Conservation (phyloP, 2,797 vertebrate genomes). For the Manis crassicaudata region DNA sequence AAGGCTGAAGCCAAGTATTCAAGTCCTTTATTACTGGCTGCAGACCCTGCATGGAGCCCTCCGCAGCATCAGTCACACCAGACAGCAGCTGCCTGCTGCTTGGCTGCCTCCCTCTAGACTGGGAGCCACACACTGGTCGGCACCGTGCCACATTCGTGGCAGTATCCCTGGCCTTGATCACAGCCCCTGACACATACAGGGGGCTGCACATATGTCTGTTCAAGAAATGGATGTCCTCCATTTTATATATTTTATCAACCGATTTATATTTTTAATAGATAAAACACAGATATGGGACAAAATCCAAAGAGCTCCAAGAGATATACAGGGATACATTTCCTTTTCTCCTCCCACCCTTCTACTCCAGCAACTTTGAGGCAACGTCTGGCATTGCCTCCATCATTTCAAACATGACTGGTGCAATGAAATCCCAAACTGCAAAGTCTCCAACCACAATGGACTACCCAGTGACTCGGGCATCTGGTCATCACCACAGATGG, state of each 20-base stretch:
- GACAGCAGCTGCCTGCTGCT: accelerated
- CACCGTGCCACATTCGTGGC: not conserved
- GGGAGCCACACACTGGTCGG: not conserved
- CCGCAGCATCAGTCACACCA: not conserved
- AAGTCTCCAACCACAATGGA: not conserved
- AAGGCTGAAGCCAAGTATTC: not conserved
- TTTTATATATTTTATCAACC: not conserved
- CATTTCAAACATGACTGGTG: not conserved
- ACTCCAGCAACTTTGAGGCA: not conserved
- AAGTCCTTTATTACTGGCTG: too few species aligned
- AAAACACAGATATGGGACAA: not conserved
- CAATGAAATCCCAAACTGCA: not conserved
- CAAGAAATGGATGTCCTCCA: not conserved
- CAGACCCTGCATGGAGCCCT: not conserved
- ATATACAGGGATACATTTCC: not conserved
- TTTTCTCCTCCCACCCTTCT: not conserved
- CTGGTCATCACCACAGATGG: not conserved
- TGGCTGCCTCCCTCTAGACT: not conserved
- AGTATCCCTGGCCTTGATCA: not conserved
- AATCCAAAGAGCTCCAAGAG: not conserved
- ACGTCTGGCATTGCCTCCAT: not conserved
- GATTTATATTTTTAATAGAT: not conserved
- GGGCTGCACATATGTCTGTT: not conserved
- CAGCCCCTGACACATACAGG: not conserved
- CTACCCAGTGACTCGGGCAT: not conserved